Evolutionary conservation across 2,888 invertebrate species (phyloP).

Genomic region (Luperina testacea): DNA sequence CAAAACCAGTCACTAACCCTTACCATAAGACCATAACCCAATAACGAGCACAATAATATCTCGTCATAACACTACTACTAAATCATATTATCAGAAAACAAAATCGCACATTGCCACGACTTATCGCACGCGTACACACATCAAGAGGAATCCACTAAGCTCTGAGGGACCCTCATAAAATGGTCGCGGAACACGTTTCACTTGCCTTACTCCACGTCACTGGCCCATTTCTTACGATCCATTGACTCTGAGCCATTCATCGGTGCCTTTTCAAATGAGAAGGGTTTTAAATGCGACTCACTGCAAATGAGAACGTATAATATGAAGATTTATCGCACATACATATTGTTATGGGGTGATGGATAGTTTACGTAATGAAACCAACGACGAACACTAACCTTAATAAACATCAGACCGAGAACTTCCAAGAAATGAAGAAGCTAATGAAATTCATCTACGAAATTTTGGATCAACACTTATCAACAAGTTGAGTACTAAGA

Average conservation of each 20-base stretch:
- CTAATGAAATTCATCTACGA: constrained; percentile 18
- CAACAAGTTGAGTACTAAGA: constrained; percentile 26
- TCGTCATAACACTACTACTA: constrained; percentile 37
- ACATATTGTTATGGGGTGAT: constrained; percentile 66
- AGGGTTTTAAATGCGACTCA: constrained; percentile 83
- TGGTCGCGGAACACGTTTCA: constrained; percentile 79
- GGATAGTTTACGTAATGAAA: constrained; percentile 39
- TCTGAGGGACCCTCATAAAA: constrained; percentile 74
- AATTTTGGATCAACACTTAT: constrained; percentile 11
- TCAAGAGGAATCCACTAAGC: constrained; percentile 65
- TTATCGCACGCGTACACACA: constrained; percentile 63
- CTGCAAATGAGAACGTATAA: constrained; percentile 83
- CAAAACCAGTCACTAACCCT: background rate
- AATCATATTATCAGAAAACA: constrained; percentile 49
- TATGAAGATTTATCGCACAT: constrained; percentile 77
- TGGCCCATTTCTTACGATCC: constrained; percentile 89
- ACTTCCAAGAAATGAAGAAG: constrained; percentile 1
- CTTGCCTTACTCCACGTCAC: constrained; percentile 83
- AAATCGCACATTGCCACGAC: constrained; percentile 58
- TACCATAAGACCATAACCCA: constrained; percentile 11
- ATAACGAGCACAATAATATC: constrained; percentile 40
- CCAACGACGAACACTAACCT: constrained; percentile 2
- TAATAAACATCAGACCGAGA: constrained; percentile 5
- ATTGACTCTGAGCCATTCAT: constrained; percentile 88
- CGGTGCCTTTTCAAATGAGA: constrained; percentile 86